Percentiles rank a stretch among this genome's conserved stretches.
These are phyloP conservation scores for Tetrao urogallus DNA, from an alignment of 2,113 vertebrate species.

Conservation along the genomic window DNA sequence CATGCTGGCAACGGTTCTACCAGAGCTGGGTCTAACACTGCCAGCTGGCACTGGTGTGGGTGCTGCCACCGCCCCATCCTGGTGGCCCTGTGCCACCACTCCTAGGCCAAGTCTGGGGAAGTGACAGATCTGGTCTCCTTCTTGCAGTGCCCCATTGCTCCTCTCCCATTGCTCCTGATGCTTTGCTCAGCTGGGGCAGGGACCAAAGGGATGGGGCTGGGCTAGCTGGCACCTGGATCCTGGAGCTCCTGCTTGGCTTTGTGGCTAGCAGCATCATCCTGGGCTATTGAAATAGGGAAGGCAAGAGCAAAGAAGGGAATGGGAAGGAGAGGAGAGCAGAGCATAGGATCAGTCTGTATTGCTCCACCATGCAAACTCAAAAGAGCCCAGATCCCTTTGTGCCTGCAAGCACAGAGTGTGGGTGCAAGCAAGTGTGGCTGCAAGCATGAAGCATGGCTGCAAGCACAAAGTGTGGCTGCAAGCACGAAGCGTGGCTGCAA, in stretches of 20 bases:
- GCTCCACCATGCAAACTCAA: not conserved
- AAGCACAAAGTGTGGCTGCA: too few relatives aligned
- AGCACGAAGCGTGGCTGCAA: not conserved
- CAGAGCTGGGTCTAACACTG: not conserved
- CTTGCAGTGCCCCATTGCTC: not conserved
- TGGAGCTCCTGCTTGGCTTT: not conserved
- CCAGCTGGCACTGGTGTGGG: not conserved
- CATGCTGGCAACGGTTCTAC: not conserved
- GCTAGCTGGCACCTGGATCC: fast-evolving
- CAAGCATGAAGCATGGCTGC: too few relatives aligned
- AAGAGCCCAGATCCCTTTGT: not conserved
- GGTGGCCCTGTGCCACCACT: not conserved
- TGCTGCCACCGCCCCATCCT: not conserved
- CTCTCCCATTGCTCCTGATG: not conserved
- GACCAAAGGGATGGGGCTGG: not conserved
- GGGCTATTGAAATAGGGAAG: not conserved
- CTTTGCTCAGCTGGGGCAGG: not conserved
- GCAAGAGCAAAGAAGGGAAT: not conserved
- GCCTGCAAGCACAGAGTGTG: too few relatives aligned
- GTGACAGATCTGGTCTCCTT: not conserved
- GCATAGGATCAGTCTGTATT: not conserved
- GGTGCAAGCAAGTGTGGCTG: too few relatives aligned
- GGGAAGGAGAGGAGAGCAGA: not conserved
- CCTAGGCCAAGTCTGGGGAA: fast-evolving
- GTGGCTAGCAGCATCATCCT: not conserved